Conservation (phyloP, 2,113 vertebrate species). For the Bubo scandiacus region DNA sequence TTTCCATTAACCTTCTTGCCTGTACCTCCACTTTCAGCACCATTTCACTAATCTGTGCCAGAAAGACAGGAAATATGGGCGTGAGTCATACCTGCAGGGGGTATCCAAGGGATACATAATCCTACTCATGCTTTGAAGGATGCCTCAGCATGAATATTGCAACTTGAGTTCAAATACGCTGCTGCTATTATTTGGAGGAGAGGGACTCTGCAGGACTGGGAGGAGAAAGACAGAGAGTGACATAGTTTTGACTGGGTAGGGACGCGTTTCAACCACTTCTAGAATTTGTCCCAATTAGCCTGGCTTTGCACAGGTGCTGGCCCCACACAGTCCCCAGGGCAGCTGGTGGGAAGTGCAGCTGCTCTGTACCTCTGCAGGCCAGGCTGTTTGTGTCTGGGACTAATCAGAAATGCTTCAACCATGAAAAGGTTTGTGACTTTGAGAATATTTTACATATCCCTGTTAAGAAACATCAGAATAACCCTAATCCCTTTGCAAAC, state of each 20-base stretch:
- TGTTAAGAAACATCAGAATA: slow-evolving; percentile 45
- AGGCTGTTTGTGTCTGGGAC: slow-evolving; percentile 14
- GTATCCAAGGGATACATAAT: background rate
- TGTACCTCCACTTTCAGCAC: background rate
- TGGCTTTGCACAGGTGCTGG: background rate
- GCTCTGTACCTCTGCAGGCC: background rate
- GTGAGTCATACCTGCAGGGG: background rate
- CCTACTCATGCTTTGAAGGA: background rate
- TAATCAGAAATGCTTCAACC: slow-evolving; percentile 41
- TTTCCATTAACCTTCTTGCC: background rate
- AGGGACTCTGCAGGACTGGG: background rate
- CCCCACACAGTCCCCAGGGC: background rate
- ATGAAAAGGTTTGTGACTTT: slow-evolving; percentile 55
- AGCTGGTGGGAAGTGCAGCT: background rate
- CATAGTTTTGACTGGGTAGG: background rate
- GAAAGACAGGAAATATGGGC: background rate
- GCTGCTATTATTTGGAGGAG: background rate
- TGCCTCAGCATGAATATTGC: background rate
- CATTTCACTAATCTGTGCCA: background rate
- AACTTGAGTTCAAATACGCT: background rate
- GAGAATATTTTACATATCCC: slow-evolving; percentile 57
- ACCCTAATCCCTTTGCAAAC: slow-evolving; percentile 53
- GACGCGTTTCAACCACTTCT: background rate
- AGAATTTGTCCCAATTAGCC: background rate
- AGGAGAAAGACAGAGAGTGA: fast-evolving